These are phyloP conservation scores for Indicator maculatus DNA, from an alignment of 2,113 vertebrate genomes.

Conservation along the genomic window DNA sequence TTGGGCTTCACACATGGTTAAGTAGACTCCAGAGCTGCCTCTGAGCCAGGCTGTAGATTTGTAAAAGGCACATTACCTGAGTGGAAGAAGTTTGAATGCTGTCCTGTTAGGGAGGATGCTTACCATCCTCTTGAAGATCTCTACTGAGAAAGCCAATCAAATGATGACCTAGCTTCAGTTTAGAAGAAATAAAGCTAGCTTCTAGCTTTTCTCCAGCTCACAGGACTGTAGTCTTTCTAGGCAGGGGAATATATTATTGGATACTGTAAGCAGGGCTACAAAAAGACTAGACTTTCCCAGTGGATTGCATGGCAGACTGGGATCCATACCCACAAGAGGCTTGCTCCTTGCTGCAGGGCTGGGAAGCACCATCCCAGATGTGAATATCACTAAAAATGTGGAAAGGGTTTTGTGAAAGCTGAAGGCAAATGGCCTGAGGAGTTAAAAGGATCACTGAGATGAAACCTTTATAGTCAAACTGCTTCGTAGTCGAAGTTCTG, in stretches of 20 bases:
- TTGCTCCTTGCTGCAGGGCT: neutral
- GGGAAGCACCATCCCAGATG: neutral
- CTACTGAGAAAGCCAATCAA: neutral
- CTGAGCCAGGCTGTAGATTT: accelerated
- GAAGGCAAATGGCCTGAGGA: accelerated
- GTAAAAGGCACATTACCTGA: neutral
- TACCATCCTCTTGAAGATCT: neutral
- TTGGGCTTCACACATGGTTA: neutral
- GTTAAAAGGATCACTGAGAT: neutral
- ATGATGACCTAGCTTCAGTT: neutral
- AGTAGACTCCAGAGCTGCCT: neutral
- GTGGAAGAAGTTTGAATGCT: neutral
- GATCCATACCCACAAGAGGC: neutral
- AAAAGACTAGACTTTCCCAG: neutral
- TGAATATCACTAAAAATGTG: neutral
- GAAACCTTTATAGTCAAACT: neutral
- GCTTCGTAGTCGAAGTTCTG: neutral
- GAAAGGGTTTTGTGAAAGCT: neutral
- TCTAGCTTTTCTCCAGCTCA: neutral
- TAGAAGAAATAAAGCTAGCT: neutral
- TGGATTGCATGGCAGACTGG: neutral
- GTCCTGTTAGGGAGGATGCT: neutral
- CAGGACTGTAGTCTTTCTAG: neutral
- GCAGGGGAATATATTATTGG: neutral
- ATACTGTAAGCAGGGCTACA: neutral